These are phyloP conservation scores for Monochamus saltuarius DNA, from an alignment of 1,140 invertebrate species.

Conservation along the genomic window DNA sequence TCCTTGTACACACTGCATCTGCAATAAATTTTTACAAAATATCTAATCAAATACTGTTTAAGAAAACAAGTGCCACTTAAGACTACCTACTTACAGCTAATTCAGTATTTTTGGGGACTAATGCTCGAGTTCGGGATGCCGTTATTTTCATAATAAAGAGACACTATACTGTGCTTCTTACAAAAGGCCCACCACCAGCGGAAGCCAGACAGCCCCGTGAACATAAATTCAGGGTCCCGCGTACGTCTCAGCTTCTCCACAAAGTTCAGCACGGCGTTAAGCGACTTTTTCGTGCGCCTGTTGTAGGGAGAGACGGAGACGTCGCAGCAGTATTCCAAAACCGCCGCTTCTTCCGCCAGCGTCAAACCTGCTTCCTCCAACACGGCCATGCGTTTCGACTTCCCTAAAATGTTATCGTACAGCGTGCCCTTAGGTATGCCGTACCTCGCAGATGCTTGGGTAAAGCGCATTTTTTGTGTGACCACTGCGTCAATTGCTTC, in stretches of 20 bases:
- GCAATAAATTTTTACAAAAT: slow-evolving; percentile 2
- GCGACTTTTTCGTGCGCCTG: slow-evolving; percentile 68
- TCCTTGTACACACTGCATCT: too few relatives aligned
- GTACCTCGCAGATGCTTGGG: slow-evolving; percentile 69
- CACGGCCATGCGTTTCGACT: slow-evolving; percentile 74
- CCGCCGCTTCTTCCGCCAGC: slow-evolving; percentile 63
- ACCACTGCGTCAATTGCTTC: slow-evolving; percentile 75
- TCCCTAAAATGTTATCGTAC: slow-evolving; percentile 77
- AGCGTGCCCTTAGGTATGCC: slow-evolving; percentile 76
- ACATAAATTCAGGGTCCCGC: slow-evolving; percentile 65
- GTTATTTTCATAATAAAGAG: slow-evolving; percentile 60
- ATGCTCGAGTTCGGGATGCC: background rate
- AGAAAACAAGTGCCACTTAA: too few relatives aligned
- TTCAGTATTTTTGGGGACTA: too few relatives aligned
- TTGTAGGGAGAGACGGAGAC: slow-evolving; percentile 72
- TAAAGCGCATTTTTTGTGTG: slow-evolving; percentile 74
- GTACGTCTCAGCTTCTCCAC: slow-evolving; percentile 63
- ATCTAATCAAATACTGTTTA: background rate
- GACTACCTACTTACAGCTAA: too few relatives aligned
- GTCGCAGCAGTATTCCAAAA: slow-evolving; percentile 74
- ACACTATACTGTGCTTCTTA: slow-evolving; percentile 75
- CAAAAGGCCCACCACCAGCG: slow-evolving; percentile 82
- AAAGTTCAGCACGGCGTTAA: slow-evolving; percentile 64
- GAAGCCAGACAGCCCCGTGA: slow-evolving; percentile 68
- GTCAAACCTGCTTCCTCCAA: slow-evolving; percentile 67